Base-by-base conservation (phyloP, 2,113 vertebrate species). In the Rhinoptilus africanus region DNA sequence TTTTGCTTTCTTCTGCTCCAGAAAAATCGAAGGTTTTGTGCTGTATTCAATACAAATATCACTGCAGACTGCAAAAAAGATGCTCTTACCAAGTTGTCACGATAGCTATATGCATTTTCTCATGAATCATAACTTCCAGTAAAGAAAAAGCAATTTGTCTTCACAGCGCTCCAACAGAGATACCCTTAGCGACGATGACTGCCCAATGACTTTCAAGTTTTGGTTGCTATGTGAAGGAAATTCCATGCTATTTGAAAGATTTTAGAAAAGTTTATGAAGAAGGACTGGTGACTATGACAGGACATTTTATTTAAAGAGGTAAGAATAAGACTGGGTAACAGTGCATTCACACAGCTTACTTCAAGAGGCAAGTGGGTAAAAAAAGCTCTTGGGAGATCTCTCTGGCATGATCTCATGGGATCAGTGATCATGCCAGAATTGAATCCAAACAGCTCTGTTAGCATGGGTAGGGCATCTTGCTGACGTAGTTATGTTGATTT, bases 71-170 rank as follows among this genome's bases (percentile, higher is more conserved):
- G 48, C 30, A 92, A 26, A 91, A 85, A 90, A 39, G 34, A 57
- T 30, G n/a, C 30, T 72, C 32, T 85, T 68, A 80, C 34, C 59
- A 77, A 57, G 48, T 48, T 68, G 57, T 66, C 51, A 90, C 30
- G 73, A 74, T 30, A 84, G 35, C 34, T 75, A 43, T 41, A 47
- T 50, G 51, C 56, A 62, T 86, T 95, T 92, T 68, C 41, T 93
- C 37, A 62, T 82, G 56, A 94, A 91, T 95, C 53, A 37, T 82
- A 87, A 50, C 27, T 85, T 93, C 51, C 35, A 72, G 30, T 83
- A 78, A 92, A 95, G 77, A 27, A 84, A 94, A 92, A 89, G 64
- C 48, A 84, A 86, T 89, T 95, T 96, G 63, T 60, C 88, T 93
- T 80, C 79, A 47, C 63, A 90, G 45, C 4, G 11, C 41, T 88